phyloP scores from a whole-genome alignment of 2,888 invertebrate species.

The Ischnus inquisitorius region DNA sequence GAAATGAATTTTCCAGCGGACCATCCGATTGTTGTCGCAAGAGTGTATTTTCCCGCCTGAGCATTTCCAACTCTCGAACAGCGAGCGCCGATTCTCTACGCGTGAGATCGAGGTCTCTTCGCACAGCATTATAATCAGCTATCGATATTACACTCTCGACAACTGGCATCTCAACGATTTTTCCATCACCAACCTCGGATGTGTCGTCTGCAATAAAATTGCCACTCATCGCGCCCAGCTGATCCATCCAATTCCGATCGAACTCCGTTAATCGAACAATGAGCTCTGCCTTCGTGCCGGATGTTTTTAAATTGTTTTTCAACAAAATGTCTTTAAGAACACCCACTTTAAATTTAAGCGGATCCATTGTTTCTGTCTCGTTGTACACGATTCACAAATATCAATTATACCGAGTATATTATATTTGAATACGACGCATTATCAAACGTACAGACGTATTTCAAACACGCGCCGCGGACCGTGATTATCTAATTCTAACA shows the following conservation, averaged over 20 bases:
- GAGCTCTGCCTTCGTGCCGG: conserved; percentile 21
- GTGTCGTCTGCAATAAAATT: not conserved
- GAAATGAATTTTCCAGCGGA: not conserved
- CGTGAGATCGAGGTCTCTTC: conserved; percentile 3
- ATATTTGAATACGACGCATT: not conserved
- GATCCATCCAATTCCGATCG: conserved; percentile 8
- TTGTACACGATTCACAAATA: not conserved
- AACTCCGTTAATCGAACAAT: conserved; percentile 23
- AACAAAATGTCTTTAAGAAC: conserved; percentile 15
- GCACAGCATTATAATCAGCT: not conserved
- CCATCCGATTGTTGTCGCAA: not conserved
- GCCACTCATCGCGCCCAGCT: not conserved
- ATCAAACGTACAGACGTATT: no score
- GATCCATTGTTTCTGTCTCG: not conserved
- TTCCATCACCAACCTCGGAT: no score
- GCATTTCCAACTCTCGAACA: conserved; percentile 4
- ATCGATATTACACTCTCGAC: not conserved
- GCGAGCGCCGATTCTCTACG: conserved; percentile 12
- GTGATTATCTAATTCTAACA: no score
- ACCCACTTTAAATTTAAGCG: not conserved
- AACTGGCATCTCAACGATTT: no score
- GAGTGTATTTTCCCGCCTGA: conserved; percentile 7
- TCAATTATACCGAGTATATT: not conserved
- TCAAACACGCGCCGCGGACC: no score
- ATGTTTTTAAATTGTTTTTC: conserved; percentile 29